Percentiles rank a stretch among this genome's conserved stretches.
Evolutionary conservation across 2,113 vertebrate species (phyloP).

Genomic region (Trogon surrucura): DNA sequence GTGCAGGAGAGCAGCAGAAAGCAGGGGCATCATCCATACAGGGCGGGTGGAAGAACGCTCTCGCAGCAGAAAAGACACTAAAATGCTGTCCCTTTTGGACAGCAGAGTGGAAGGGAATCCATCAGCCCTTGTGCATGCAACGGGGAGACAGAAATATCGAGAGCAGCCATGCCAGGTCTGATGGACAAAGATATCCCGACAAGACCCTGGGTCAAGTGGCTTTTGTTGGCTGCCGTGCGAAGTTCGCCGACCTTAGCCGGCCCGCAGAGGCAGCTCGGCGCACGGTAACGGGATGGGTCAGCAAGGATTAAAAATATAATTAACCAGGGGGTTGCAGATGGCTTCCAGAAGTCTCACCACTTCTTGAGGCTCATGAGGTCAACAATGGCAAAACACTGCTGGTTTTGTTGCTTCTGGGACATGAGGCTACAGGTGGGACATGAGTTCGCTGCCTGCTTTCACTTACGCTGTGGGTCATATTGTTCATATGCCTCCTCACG

Average conservation of each 20-base stretch:
- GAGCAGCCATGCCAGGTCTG: neutral
- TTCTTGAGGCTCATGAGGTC: neutral
- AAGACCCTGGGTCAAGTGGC: slow-evolving; percentile 6
- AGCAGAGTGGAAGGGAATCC: neutral
- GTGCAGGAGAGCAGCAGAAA: neutral
- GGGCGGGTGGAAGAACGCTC: neutral
- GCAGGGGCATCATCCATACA: neutral
- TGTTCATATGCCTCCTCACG: neutral
- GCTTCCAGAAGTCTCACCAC: slow-evolving; percentile 35
- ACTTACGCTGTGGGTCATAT: neutral
- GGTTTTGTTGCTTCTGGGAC: neutral
- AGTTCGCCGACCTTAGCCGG: neutral
- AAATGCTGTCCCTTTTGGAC: neutral
- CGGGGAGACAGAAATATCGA: neutral
- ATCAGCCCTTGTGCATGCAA: neutral
- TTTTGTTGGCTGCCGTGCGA: neutral
- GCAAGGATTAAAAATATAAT: neutral
- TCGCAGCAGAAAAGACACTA: fast-evolving
- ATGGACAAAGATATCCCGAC: neutral
- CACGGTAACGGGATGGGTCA: neutral
- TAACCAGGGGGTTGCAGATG: slow-evolving; percentile 14
- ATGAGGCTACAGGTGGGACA: neutral
- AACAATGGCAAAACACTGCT: neutral
- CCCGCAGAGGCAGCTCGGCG: neutral
- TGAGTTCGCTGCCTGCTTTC: neutral